phyloP scores from a whole-genome alignment of 2,113 vertebrate genomes.

The Stegastes partitus region DNA sequence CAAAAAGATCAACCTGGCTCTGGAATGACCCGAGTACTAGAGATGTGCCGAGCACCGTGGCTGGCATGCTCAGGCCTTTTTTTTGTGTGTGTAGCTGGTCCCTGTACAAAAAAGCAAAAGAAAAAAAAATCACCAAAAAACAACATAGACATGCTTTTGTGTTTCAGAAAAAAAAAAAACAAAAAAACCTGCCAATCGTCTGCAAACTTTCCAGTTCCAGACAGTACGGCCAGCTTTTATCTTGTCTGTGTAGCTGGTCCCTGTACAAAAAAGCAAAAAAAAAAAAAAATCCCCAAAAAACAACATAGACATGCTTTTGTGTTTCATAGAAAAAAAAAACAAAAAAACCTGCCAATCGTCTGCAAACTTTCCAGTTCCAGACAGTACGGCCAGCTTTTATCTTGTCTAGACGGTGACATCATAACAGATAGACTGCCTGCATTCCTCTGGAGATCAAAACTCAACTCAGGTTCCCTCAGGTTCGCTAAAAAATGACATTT shows the following conservation, averaged over 20 bases:
- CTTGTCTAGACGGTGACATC: slow-evolving; percentile 62
- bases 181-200: slow-evolving; percentile 18
- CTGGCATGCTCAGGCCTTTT: slow-evolving; percentile 13
- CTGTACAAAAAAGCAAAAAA: slow-evolving; percentile 14
- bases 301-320: neutral
- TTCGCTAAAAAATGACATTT: slow-evolving; percentile 32
- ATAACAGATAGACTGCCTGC: neutral
- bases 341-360: slow-evolving; percentile 22
- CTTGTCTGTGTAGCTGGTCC: slow-evolving; percentile 45
- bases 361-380: slow-evolving; percentile 27
- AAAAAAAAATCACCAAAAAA: slow-evolving; percentile 14
- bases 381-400: slow-evolving; percentile 43
- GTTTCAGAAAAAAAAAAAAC: slow-evolving; percentile 29
- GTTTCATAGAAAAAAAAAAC: slow-evolving; percentile 31
- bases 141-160: neutral
- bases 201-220: slow-evolving; percentile 27
- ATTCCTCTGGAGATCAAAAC: slow-evolving; percentile 45
- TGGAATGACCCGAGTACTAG: slow-evolving; percentile 10
- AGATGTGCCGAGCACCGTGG: slow-evolving; percentile 9
- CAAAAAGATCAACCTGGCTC: slow-evolving; percentile 14
- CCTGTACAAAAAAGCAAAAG: slow-evolving; percentile 9
- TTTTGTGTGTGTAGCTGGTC: slow-evolving; percentile 29
- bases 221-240: slow-evolving; percentile 43
- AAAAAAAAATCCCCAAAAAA: slow-evolving; percentile 6
- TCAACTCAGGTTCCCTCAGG: slow-evolving; percentile 9